Evolutionary conservation across 2,888 invertebrate species (phyloP).

Genomic region (Baronia brevicornis): DNA sequence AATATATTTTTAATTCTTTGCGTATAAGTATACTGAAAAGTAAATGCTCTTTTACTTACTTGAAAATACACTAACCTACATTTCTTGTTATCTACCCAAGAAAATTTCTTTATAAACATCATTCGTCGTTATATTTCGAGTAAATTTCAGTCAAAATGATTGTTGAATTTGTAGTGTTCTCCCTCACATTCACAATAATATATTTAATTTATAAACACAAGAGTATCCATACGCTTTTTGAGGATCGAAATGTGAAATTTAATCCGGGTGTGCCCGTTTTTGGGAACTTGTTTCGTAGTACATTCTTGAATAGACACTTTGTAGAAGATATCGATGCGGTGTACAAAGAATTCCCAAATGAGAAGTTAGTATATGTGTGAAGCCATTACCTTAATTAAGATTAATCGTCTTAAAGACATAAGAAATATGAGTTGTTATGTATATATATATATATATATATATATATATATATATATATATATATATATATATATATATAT

Average conservation of each 20-base stretch:
- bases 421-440: neutral
- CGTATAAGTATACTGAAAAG: too few relatives aligned
- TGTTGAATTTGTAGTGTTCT: constrained; percentile 40
- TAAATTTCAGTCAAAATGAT: constrained; percentile 51
- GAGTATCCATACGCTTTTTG: constrained; percentile 33
- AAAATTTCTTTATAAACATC: too few relatives aligned
- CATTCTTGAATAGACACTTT: constrained; percentile 34
- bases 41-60: too few relatives aligned
- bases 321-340: constrained; percentile 39
- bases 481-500: too few relatives aligned
- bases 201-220: constrained; percentile 37
- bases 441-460: neutral
- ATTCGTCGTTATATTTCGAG: too few relatives aligned
- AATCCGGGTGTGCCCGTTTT: constrained; percentile 46
- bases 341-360: constrained; percentile 48
- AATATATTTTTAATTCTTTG: too few relatives aligned
- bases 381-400: neutral
- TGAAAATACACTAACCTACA: too few relatives aligned
- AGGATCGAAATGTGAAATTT: constrained; percentile 38
- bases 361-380: constrained; percentile 36
- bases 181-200: constrained; percentile 31
- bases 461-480: too few relatives aligned
- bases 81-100: too few relatives aligned
- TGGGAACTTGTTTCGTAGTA: constrained; percentile 38
- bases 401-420: neutral